phyloP scores from a whole-genome alignment of 2,113 vertebrate species.

The Solea solea region DNA sequence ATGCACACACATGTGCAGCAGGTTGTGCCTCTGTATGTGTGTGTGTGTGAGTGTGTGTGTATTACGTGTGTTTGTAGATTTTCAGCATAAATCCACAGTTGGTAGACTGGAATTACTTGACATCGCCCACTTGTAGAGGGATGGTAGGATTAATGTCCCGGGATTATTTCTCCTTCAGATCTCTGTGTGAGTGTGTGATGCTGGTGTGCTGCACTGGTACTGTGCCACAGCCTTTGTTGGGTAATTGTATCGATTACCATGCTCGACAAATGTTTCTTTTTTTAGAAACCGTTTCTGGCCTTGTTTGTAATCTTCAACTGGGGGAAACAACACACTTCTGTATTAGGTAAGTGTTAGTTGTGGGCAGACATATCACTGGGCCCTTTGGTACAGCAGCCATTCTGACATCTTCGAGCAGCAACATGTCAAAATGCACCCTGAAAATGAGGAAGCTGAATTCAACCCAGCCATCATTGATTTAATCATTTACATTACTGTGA shows the following conservation, averaged over 20 bases:
- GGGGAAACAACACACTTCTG: not conserved
- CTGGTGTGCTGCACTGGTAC: constrained; percentile 17
- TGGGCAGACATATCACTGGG: not conserved
- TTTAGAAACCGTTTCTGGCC: constrained; percentile 22
- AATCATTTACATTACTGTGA: too few relatives aligned
- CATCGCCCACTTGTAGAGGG: constrained; percentile 48
- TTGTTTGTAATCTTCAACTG: constrained; percentile 4
- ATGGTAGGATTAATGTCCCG: constrained; percentile 54
- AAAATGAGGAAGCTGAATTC: too few relatives aligned
- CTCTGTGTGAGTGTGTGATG: constrained; percentile 30
- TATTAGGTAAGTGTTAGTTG: not conserved
- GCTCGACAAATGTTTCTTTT: constrained; percentile 9
- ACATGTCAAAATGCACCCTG: too few relatives aligned
- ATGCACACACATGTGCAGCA: constrained; percentile 28
- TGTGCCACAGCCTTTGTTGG: constrained; percentile 6
- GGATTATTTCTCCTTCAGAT: constrained; percentile 65
- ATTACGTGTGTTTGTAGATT: constrained; percentile 52
- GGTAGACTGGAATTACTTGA: constrained; percentile 69
- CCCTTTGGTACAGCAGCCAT: not conserved
- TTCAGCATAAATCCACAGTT: constrained; percentile 58
- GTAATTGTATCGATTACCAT: constrained; percentile 23
- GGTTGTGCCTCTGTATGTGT: not conserved
- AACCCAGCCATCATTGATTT: too few relatives aligned
- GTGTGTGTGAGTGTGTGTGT: constrained; percentile 1
- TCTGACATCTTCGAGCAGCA: not conserved